Evolutionary conservation across 2,888 invertebrate species (phyloP).

Genomic region (Meliscaeva auricollis): DNA sequence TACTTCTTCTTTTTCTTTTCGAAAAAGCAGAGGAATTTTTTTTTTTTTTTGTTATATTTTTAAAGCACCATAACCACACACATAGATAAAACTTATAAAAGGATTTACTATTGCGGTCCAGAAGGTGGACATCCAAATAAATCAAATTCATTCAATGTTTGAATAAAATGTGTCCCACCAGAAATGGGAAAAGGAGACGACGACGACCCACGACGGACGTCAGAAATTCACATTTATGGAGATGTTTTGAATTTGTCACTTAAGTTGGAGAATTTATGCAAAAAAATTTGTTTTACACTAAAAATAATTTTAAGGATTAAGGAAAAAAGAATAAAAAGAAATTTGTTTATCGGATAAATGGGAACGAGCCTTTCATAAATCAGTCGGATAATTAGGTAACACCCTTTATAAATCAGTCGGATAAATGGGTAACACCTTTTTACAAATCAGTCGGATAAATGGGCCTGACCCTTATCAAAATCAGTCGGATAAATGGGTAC

Average conservation of each 20-base stretch:
- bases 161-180: background rate
- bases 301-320: too few relatives aligned
- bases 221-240: background rate
- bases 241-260: conserved; percentile 1
- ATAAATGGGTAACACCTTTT: too few relatives aligned
- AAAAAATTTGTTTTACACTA: background rate
- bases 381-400: too few relatives aligned
- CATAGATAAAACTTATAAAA: conserved; percentile 45
- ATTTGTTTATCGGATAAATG: too few relatives aligned
- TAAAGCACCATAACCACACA: conserved; percentile 25
- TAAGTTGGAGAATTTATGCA: background rate
- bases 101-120: conserved; percentile 64
- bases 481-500: too few relatives aligned
- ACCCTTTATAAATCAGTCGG: too few relatives aligned
- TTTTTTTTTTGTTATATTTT: conserved; percentile 67
- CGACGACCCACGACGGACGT: background rate
- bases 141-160: conserved; percentile 54
- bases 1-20: conserved; percentile 61
- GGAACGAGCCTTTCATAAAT: too few relatives aligned
- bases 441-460: too few relatives aligned
- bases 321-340: too few relatives aligned
- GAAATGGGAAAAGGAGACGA: background rate
- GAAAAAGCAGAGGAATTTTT: conserved; percentile 38
- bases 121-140: conserved; percentile 61
- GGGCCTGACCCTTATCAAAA: too few relatives aligned